Conservation (phyloP, 2,113 vertebrate genomes). For the Cariama cristata region DNA sequence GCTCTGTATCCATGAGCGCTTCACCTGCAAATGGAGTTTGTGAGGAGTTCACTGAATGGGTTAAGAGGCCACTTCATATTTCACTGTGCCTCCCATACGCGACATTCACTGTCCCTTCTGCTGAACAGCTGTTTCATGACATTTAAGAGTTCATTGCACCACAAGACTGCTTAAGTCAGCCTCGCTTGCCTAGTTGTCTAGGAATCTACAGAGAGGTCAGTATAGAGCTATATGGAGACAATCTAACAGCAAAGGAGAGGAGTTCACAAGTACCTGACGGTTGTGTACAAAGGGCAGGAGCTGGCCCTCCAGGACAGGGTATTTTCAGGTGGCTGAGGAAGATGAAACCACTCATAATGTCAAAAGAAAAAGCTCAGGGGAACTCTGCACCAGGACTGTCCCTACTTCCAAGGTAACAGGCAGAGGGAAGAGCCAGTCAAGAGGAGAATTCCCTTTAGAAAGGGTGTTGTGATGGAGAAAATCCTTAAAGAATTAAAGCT, state of each 20-base stretch:
- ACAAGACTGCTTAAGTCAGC: neutral
- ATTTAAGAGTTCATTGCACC: neutral
- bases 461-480: neutral
- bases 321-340: neutral
- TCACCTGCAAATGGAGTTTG: neutral
- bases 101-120: neutral
- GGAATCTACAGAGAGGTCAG: neutral
- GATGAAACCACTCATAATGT: neutral
- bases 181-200: too few relatives aligned
- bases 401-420: neutral
- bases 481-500: neutral
- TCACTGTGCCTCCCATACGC: neutral
- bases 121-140: neutral
- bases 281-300: neutral
- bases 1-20: neutral
- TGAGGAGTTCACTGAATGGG: neutral
- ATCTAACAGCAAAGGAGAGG: neutral
- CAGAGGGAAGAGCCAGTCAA: neutral
- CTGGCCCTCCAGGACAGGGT: neutral
- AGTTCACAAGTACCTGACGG: fast-evolving
- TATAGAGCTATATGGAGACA: neutral
- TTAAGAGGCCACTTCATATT: neutral
- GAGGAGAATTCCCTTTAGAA: neutral
- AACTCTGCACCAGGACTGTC: neutral
- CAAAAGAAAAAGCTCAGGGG: neutral